Evolutionary conservation across 2,888 invertebrate species (phyloP).

Genomic region (Lordiphosa fenestrarum): DNA sequence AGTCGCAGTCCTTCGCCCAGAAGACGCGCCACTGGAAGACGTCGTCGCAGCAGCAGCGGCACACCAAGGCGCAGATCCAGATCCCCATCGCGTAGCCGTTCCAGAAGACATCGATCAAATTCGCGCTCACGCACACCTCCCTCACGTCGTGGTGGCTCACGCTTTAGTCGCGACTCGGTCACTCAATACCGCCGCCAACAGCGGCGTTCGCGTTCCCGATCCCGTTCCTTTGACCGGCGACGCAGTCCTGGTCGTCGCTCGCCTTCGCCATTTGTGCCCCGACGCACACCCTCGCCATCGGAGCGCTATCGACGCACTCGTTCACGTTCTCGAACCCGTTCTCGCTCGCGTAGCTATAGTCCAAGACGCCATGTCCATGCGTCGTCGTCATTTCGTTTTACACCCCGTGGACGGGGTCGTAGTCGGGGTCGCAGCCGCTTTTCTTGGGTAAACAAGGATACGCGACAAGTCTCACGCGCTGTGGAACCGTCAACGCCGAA

Average conservation of each 20-base stretch:
- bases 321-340: conserved; percentile 55
- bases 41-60: background rate
- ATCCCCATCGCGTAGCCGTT: conserved; percentile 37
- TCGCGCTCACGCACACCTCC: conserved; percentile 31
- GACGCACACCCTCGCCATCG: conserved; percentile 63
- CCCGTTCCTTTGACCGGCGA: conserved; percentile 55
- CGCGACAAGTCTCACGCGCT: conserved; percentile 1
- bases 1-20: conserved; percentile 54
- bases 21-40: conserved; percentile 5
- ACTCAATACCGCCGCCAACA: conserved; percentile 28
- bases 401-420: conserved; percentile 71
- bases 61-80: conserved; percentile 15
- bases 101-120: conserved; percentile 25
- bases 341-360: conserved; percentile 66
- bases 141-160: conserved; percentile 35
- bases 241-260: conserved; percentile 69
- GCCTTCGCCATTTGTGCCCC: conserved; percentile 81
- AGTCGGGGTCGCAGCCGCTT: conserved; percentile 33
- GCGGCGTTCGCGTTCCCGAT: conserved; percentile 58
- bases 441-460: conserved; percentile 38
- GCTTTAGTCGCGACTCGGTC: conserved; percentile 21
- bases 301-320: conserved; percentile 81
- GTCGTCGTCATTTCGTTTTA: conserved; percentile 77
- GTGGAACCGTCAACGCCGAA: conserved; percentile 14
- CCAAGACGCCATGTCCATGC: conserved; percentile 45